A percentile compares a stretch with the other conserved stretches of the same genome.
These are phyloP conservation scores for Tupiocoris notatus DNA, from an alignment of 2,888 invertebrate species.

Conservation along the genomic window DNA sequence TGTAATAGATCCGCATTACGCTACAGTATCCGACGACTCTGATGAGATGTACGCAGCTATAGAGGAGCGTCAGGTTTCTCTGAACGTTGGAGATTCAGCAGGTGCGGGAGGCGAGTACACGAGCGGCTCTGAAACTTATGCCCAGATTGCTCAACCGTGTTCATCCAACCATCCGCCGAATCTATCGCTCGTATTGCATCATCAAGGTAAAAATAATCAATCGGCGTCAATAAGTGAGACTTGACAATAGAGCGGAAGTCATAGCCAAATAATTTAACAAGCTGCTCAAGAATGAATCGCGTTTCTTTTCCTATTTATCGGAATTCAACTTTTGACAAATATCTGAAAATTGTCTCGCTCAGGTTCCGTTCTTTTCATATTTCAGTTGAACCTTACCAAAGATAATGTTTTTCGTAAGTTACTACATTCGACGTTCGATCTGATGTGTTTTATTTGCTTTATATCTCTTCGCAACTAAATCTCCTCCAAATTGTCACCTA, in stretches of 20 bases:
- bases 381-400: slow-evolving; percentile 17
- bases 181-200: slow-evolving; percentile 52
- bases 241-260: slow-evolving; percentile 63
- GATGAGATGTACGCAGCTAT: slow-evolving; percentile 91
- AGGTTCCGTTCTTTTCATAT: slow-evolving; percentile 15
- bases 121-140: slow-evolving; percentile 80
- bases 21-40: slow-evolving; percentile 89
- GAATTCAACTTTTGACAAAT: no score
- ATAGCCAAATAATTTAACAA: slow-evolving; percentile 58
- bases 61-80: slow-evolving; percentile 66
- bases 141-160: slow-evolving; percentile 62
- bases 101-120: slow-evolving; percentile 38
- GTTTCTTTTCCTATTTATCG: no score
- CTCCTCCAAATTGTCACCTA: no score
- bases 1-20: slow-evolving; percentile 68
- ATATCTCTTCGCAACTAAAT: no score
- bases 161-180: slow-evolving; percentile 30
- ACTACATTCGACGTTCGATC: background rate
- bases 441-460: no score
- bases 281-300: no score
- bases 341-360: no score
- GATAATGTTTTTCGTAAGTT: slow-evolving; percentile 16
- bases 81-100: slow-evolving; percentile 51
- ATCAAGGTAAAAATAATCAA: slow-evolving; percentile 56
- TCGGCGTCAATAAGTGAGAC: no score